phyloP scores from a whole-genome alignment of 2,888 invertebrate genomes.

The Callosobruchus maculatus region DNA sequence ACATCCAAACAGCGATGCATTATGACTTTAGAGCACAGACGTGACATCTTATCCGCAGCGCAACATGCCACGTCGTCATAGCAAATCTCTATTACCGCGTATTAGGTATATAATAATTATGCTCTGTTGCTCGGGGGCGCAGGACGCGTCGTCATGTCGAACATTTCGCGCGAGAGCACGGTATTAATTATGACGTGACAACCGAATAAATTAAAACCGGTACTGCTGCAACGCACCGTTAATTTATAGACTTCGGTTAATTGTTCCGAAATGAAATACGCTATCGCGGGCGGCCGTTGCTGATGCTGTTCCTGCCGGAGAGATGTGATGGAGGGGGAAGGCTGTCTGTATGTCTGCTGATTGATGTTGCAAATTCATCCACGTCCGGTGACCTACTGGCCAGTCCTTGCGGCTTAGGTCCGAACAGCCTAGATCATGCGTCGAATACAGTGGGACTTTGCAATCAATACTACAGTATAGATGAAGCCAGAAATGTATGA shows the following conservation, averaged over 20 bases:
- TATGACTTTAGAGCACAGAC: neutral
- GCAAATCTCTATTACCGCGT: neutral
- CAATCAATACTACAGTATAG: too few relatives aligned
- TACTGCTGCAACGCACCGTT: neutral
- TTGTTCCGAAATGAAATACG: neutral
- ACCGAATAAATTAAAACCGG: neutral
- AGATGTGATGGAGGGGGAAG: neutral
- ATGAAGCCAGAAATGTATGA: too few relatives aligned
- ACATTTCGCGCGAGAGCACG: neutral
- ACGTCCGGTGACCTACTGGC: neutral
- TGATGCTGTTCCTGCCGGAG: neutral
- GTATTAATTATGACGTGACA: neutral
- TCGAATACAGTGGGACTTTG: too few relatives aligned
- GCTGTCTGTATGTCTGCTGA: neutral
- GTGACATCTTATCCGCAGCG: neutral
- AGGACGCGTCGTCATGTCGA: neutral
- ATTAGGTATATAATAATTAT: neutral
- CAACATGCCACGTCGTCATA: neutral
- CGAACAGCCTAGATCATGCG: too few relatives aligned
- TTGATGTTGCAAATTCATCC: neutral
- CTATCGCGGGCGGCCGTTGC: neutral
- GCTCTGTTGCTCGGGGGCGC: neutral
- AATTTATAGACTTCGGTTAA: neutral
- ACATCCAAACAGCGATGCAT: neutral
- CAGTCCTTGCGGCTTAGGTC: too few relatives aligned